phyloP scores from a whole-genome alignment of 2,797 vertebrate species.

The Cryptoblepharus egeriae region DNA sequence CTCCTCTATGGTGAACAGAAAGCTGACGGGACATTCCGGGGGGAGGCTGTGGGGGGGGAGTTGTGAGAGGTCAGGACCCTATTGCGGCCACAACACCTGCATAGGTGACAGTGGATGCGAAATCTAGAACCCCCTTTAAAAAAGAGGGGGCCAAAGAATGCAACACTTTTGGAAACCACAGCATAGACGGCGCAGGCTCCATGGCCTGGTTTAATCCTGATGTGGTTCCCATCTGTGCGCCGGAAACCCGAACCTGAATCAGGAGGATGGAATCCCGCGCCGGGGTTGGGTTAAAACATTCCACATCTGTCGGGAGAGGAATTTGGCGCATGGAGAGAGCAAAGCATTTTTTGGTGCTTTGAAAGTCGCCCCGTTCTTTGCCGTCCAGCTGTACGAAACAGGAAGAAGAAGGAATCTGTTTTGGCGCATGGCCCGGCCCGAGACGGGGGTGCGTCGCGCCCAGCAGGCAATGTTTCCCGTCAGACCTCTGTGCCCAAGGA shows the following conservation, averaged over 20 bases:
- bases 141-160: background rate
- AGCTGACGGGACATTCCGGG: conserved; percentile 51
- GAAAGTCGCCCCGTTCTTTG: background rate
- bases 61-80: background rate
- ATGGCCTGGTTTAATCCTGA: background rate
- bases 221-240: conserved; percentile 8
- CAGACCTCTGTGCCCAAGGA: too few relatives aligned
- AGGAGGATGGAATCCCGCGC: background rate
- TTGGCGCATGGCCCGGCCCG: background rate
- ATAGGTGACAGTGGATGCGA: too few relatives aligned
- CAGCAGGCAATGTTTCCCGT: too few relatives aligned
- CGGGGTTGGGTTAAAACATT: background rate
- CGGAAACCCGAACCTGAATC: background rate
- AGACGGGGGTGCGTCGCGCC: background rate
- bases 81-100: background rate
- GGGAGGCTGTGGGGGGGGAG: background rate
- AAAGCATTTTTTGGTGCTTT: background rate
- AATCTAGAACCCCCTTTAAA: background rate
- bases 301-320: conserved; percentile 24
- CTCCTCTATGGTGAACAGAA: conserved; percentile 1
- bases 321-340: background rate
- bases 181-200: background rate
- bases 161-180: too few relatives aligned
- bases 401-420: too few relatives aligned
- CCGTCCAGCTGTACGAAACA: background rate